phyloP scores from a whole-genome alignment of 2,113 vertebrate species.

The Ceyx melanurus region DNA sequence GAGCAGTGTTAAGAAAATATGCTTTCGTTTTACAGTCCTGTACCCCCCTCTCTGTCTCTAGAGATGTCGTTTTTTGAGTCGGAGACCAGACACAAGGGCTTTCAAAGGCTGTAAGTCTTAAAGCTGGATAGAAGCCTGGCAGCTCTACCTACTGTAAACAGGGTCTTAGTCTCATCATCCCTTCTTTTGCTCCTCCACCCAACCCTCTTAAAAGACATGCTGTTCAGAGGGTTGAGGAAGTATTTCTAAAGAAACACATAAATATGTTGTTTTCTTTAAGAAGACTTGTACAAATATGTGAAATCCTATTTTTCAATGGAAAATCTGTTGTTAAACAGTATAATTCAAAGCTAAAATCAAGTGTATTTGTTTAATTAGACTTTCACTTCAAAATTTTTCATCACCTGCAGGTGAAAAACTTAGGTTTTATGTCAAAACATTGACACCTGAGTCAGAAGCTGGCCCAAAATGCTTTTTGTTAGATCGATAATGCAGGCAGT shows the following conservation, averaged over 20 bases:
- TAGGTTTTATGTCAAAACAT: neutral
- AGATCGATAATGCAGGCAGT: neutral
- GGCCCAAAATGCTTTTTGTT: neutral
- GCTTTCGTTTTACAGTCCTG: conserved; percentile 40
- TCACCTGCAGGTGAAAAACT: neutral
- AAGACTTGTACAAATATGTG: neutral
- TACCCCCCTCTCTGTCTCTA: conserved; percentile 22
- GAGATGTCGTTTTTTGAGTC: conserved; percentile 38
- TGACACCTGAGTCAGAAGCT: neutral
- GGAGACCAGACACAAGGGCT: conserved; percentile 32
- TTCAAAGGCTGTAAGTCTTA: conserved; percentile 8
- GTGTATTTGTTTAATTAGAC: neutral
- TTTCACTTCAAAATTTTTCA: neutral
- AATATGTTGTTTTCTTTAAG: neutral
- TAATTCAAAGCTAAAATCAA: neutral
- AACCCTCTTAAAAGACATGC: neutral
- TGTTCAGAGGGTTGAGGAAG: neutral
- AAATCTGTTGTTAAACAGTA: neutral
- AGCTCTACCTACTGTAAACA: neutral
- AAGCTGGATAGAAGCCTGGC: neutral
- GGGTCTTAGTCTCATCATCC: neutral
- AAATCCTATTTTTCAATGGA: neutral
- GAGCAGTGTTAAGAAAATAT: conserved; percentile 61
- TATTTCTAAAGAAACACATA: neutral
- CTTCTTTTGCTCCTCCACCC: neutral